Conservation (phyloP, 2,888 invertebrate genomes). For the Mythimna pallens region DNA sequence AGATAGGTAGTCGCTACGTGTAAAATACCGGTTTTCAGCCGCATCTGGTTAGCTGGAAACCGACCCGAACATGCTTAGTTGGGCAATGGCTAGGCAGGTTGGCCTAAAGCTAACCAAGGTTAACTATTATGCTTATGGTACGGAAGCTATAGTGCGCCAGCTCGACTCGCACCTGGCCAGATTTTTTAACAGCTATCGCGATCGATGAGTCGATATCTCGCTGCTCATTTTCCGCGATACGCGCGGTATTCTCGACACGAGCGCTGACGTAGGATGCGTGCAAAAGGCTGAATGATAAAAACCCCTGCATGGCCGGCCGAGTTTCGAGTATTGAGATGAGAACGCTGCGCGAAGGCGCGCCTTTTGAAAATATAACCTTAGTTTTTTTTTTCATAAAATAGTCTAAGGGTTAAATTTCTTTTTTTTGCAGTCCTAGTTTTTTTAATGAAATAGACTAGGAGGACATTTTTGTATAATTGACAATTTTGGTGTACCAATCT, state of each 20-base stretch:
- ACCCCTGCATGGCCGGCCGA: slow-evolving; percentile 56
- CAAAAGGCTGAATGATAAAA: slow-evolving; percentile 62
- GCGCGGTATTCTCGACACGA: slow-evolving; percentile 51
- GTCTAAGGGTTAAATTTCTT: slow-evolving; percentile 3
- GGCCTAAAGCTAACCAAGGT: neutral
- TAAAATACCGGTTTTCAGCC: too few species aligned
- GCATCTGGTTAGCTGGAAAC: too few species aligned
- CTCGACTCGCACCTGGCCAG: neutral
- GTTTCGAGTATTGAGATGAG: slow-evolving; percentile 49
- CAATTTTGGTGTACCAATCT: neutral
- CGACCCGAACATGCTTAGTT: too few species aligned
- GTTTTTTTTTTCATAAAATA: slow-evolving; percentile 33
- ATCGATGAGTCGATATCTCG: slow-evolving; percentile 24
- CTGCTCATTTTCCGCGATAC: slow-evolving; percentile 45
- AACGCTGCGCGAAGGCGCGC: slow-evolving; percentile 39
- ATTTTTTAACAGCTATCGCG: neutral
- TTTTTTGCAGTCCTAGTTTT: slow-evolving; percentile 22
- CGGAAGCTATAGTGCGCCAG: neutral
- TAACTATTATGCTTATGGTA: neutral
- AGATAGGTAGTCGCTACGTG: too few species aligned
- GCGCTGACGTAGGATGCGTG: slow-evolving; percentile 60
- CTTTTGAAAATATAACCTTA: slow-evolving; percentile 51
- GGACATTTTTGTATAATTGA: neutral
- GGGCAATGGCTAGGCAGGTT: too few species aligned
- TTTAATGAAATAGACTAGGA: slow-evolving; percentile 21